Conservation (phyloP, 2,113 vertebrate genomes). For the Bombycilla garrulus region DNA sequence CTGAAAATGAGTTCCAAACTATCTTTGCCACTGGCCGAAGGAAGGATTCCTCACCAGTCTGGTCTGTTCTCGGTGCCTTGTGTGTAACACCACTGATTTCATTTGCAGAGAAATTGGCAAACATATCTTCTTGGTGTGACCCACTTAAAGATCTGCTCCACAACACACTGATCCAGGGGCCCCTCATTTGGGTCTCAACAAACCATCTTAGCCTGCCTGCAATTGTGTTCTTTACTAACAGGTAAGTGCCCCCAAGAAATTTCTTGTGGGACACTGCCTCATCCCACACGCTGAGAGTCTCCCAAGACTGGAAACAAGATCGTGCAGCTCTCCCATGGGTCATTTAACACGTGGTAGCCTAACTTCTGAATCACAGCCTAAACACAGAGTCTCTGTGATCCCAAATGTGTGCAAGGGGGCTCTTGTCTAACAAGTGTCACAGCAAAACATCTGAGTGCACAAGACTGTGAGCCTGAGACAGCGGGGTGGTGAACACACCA, state of each 20-base stretch:
- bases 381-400: not conserved
- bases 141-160: constrained; percentile 63
- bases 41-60: constrained; percentile 16
- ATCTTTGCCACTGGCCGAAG: not conserved
- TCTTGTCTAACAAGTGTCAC: not conserved
- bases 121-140: constrained; percentile 53
- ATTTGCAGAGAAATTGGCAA: constrained; percentile 66
- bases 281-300: constrained; percentile 35
- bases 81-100: constrained; percentile 61
- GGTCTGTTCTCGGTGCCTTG: constrained; percentile 31
- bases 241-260: constrained; percentile 66
- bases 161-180: constrained; percentile 51
- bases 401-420: not conserved
- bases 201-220: constrained; percentile 60
- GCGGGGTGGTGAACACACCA: not conserved
- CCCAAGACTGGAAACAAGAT: not conserved
- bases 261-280: constrained; percentile 68
- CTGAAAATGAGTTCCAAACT: not conserved
- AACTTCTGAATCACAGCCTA: not conserved
- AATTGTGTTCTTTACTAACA: constrained; percentile 54
- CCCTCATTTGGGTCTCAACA: constrained; percentile 58
- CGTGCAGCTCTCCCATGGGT: not conserved
- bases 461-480: not conserved
- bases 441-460: not conserved
- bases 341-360: not conserved